phyloP scores from a whole-genome alignment of 2,113 vertebrate genomes.

The Heterocephalus glaber region DNA sequence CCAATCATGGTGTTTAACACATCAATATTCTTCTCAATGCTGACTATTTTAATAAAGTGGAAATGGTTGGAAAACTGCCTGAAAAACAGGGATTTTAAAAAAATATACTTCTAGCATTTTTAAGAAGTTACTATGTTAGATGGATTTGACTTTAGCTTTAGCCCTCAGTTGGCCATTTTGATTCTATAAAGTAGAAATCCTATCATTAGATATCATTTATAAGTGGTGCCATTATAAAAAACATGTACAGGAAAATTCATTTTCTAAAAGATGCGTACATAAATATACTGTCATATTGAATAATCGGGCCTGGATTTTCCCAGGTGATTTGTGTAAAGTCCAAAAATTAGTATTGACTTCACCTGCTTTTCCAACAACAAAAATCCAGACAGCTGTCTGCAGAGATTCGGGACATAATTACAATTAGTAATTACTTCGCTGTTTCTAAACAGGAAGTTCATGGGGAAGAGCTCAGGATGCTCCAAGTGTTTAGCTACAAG shows the following conservation, averaged over 20 bases:
- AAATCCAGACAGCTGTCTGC: constrained; percentile 25
- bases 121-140: background rate
- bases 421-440: constrained; percentile 49
- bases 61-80: background rate
- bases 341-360: constrained; percentile 55
- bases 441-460: constrained; percentile 58
- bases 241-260: background rate
- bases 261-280: constrained; percentile 18
- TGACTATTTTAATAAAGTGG: background rate
- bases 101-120: background rate
- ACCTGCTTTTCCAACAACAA: constrained; percentile 60
- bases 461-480: constrained; percentile 37
- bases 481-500: constrained; percentile 11
- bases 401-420: constrained; percentile 20
- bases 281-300: background rate
- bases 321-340: constrained; percentile 21
- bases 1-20: background rate
- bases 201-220: background rate
- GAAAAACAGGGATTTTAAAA: background rate
- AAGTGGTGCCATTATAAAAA: background rate
- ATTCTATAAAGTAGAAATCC: background rate
- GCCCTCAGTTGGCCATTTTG: background rate
- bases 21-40: background rate
- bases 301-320: constrained; percentile 32
- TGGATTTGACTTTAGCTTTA: background rate